phyloP scores from a whole-genome alignment of 2,888 invertebrate species.

The Morpho deidamia region DNA sequence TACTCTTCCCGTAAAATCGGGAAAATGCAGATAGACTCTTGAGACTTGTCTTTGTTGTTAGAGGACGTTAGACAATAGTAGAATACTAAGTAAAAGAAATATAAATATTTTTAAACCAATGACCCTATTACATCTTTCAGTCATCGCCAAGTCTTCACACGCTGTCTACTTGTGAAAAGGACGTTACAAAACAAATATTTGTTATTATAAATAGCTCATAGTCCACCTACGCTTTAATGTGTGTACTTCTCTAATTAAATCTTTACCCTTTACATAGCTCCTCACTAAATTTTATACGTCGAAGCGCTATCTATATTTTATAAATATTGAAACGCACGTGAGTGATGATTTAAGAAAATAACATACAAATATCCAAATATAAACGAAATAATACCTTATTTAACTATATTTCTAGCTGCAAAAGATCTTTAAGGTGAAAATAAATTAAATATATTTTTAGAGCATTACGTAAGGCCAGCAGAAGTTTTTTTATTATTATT shows the following conservation, averaged over 20 bases:
- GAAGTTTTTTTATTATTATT: too few relatives aligned
- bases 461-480: too few relatives aligned
- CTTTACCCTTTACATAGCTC: background rate
- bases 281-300: background rate
- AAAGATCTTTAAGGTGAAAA: too few relatives aligned
- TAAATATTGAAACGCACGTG: too few relatives aligned
- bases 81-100: background rate
- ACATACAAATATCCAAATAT: too few relatives aligned
- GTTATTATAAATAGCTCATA: constrained; percentile 15
- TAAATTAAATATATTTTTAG: too few relatives aligned
- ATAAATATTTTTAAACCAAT: constrained; percentile 14
- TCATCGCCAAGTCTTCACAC: constrained; percentile 18
- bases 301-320: too few relatives aligned
- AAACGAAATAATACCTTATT: too few relatives aligned
- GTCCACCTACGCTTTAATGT: constrained; percentile 5
- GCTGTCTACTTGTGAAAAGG: constrained; percentile 20
- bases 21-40: too few relatives aligned
- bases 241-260: constrained; percentile 5
- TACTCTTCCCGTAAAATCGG: too few relatives aligned
- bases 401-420: too few relatives aligned
- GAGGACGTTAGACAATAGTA: background rate
- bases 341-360: too few relatives aligned
- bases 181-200: constrained; percentile 22
- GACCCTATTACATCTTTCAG: constrained; percentile 22
- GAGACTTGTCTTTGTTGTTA: background rate